Evolutionary conservation across 1,140 invertebrate species (phyloP), one percentile per base, ranked within the genome.

Genomic region (Drosophila nebulosa): DNA sequence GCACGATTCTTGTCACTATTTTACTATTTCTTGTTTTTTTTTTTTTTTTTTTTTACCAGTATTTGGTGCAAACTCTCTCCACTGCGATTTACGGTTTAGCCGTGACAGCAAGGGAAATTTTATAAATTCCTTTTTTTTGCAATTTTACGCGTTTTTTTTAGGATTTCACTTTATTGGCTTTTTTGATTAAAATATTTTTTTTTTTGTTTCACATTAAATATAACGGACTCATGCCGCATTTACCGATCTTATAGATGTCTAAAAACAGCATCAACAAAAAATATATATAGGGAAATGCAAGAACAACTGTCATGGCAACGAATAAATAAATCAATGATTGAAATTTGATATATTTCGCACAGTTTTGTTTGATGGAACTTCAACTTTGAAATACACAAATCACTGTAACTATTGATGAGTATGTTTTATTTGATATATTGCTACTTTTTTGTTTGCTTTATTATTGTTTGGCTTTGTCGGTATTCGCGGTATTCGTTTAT

Each of bases 241-340:
- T 61, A 55, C 60, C 66, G 70, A 57, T 62, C 69, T 78, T 57
- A 65, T 64, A 10, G 16, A 46, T 55, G 66, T 79, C 36, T 52
- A 72, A 72, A 66, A 53, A 64, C 26, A 74, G 9, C 52, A 30
- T 30, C 32, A 30, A 76, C 84, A 84, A 64, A 83, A 85, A 79
- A 79, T 76, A 85, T 64, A 75, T 50, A 62, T 74, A 50, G 21
- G 71, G 32, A 61, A 58, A 59, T 51, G 39, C 59, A 36, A 60
- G 60, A 84, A 61, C 35, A 18, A 46, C 16, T 69, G 61, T 71
- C 79, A 84, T 79, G 62, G 84, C 79, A 80, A 53, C 59, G 32
- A 57, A 27, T 36, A 52, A 39, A 62, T 59, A 61, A 24, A 74
- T 50, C 55, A 53, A 65, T 27, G 24, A 62, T 63, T 32, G 46